A percentile compares a stretch with the other conserved stretches of the same genome.
Evolutionary conservation across 2,888 invertebrate genomes (phyloP).

Genomic region (Catocala nupta): DNA sequence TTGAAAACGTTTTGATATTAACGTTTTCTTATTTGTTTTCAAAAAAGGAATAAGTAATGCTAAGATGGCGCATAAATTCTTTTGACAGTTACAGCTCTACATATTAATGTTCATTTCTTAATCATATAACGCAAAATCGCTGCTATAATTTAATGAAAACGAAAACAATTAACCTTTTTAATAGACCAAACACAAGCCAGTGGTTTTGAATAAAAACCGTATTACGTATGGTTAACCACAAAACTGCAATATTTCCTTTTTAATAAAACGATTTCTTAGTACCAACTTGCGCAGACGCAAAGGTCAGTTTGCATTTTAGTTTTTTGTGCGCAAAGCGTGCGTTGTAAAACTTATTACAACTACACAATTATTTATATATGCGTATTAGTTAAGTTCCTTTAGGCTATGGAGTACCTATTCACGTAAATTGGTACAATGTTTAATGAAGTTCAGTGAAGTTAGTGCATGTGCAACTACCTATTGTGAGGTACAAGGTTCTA

Average conservation of each 20-base stretch:
- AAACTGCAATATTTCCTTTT: conserved; percentile 20
- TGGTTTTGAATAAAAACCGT: neutral
- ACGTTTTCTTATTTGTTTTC: no score
- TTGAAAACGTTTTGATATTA: no score
- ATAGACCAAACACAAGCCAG: neutral
- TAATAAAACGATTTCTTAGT: conserved; percentile 26
- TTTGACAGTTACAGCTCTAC: no score
- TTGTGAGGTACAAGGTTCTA: no score
- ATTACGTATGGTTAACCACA: conserved; percentile 25
- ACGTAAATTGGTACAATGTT: no score
- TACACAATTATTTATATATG: conserved; percentile 35
- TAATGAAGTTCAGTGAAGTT: no score
- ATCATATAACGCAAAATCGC: no score
- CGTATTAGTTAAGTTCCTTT: conserved; percentile 9
- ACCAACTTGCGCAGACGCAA: conserved; percentile 18
- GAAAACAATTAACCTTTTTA: neutral
- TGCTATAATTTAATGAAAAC: no score
- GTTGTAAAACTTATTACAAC: conserved; percentile 24
- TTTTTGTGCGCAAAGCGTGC: conserved; percentile 26
- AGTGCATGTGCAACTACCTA: no score
- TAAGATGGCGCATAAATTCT: no score
- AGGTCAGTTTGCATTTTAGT: conserved; percentile 33
- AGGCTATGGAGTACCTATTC: conserved; percentile 8
- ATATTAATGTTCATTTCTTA: no score
- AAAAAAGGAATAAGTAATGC: no score